Evolutionary conservation across 1,140 invertebrate species (phyloP).

Genomic region (Idris sp.): DNA sequence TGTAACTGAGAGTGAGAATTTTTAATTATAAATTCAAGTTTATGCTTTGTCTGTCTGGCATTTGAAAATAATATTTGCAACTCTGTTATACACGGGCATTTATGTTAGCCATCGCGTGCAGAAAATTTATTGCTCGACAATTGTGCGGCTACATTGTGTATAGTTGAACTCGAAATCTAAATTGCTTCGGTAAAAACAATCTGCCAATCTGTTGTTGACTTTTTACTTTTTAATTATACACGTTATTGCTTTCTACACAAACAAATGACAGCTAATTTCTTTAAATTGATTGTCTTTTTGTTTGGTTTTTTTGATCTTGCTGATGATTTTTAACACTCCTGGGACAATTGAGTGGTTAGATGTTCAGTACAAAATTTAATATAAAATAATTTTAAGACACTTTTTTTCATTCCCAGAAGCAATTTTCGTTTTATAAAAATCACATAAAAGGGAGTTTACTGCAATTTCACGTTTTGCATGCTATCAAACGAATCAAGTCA

Average conservation of each 20-base stretch:
- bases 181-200: conserved; percentile 22
- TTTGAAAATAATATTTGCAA: conserved; percentile 49
- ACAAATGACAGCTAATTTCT: not conserved
- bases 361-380: too few relatives aligned
- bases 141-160: conserved; percentile 42
- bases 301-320: too few relatives aligned
- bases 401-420: too few relatives aligned
- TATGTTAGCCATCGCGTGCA: conserved; percentile 46
- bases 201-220: not conserved
- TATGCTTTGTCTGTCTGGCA: conserved; percentile 11
- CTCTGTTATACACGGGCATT: conserved; percentile 47
- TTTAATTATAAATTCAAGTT: too few relatives aligned
- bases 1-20: too few relatives aligned
- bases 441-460: conserved; percentile 52
- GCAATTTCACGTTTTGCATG: conserved; percentile 41
- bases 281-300: not conserved
- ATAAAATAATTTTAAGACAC: too few relatives aligned
- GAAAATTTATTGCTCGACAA: conserved; percentile 43
- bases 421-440: too few relatives aligned
- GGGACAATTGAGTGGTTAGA: too few relatives aligned
- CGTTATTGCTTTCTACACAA: conserved; percentile 1
- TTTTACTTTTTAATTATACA: conserved; percentile 10
- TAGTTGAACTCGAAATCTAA: conserved; percentile 15
- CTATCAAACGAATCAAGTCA: conserved; percentile 40
- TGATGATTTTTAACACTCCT: too few relatives aligned